These are phyloP conservation scores for Spea bombifrons DNA, from an alignment of 2,113 vertebrate species.

Conservation along the genomic window DNA sequence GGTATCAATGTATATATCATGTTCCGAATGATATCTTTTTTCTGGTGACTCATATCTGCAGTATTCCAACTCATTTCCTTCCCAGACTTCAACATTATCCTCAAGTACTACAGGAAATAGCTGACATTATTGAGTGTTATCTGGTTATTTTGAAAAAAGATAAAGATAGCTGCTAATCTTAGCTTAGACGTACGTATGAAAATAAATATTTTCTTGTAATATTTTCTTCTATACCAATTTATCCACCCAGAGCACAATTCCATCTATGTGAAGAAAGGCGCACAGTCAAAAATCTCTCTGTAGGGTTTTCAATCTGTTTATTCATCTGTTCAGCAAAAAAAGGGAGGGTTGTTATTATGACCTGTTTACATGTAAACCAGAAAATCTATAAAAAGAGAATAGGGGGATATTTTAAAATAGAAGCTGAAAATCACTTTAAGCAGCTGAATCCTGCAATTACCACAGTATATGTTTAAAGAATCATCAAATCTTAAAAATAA, in stretches of 20 bases:
- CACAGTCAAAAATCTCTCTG: neutral
- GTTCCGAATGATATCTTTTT: conserved; percentile 3
- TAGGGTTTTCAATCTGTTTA: conserved; percentile 18
- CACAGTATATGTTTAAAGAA: too few species aligned
- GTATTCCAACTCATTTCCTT: neutral
- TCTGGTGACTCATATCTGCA: neutral
- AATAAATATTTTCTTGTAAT: neutral
- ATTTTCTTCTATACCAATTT: neutral
- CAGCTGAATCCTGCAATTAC: too few species aligned
- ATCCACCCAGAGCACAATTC: neutral
- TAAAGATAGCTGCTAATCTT: conserved; percentile 14
- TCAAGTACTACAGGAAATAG: neutral
- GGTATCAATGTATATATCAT: too few species aligned
- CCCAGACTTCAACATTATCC: neutral
- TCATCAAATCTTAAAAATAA: too few species aligned
- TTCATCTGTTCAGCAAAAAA: conserved; percentile 1
- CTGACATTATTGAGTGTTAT: neutral
- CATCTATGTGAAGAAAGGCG: neutral
- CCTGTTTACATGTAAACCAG: conserved; percentile 5
- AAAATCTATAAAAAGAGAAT: conserved; percentile 43
- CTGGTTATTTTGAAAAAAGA: conserved; percentile 15
- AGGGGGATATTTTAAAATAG: neutral
- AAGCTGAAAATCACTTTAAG: too few species aligned
- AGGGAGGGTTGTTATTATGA: conserved; percentile 15
- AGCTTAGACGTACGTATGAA: neutral